phyloP scores from a whole-genome alignment of 37 sponge, comb jelly and placozoan species.

The Dysidea cf. avara region DNA sequence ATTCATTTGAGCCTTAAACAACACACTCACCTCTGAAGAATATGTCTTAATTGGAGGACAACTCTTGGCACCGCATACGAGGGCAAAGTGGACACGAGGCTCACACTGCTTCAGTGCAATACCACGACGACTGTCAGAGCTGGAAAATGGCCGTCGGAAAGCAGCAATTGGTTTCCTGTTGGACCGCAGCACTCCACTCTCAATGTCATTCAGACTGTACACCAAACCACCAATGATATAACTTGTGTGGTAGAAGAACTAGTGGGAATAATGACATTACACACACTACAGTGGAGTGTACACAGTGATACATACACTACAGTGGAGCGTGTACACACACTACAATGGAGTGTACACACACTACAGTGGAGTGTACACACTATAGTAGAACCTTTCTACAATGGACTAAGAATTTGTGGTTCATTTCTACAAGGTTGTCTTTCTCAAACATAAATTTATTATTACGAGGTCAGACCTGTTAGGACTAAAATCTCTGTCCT shows the following conservation, averaged over 20 bases:
- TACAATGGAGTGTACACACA: too few relatives aligned
- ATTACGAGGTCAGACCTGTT: too few relatives aligned
- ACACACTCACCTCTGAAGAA: constrained; percentile 60
- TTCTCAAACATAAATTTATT: too few relatives aligned
- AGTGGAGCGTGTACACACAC: too few relatives aligned
- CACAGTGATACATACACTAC: background rate
- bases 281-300: background rate
- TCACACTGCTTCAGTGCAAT: constrained; percentile 70
- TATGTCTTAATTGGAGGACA: constrained; percentile 97
- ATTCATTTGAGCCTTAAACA: too few relatives aligned
- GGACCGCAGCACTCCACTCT: constrained; percentile 90
- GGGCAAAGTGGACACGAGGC: constrained; percentile 95
- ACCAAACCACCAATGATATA: constrained; percentile 88
- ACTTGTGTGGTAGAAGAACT: constrained; percentile 84
- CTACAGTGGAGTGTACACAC: too few relatives aligned
- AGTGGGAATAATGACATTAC: background rate
- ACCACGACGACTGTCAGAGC: constrained; percentile 68
- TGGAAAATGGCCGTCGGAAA: constrained; percentile 73
- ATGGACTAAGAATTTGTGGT: too few relatives aligned
- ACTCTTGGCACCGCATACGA: constrained; percentile 94
- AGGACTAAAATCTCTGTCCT: too few relatives aligned
- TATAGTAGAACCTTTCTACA: too few relatives aligned
- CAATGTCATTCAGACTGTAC: constrained; percentile 95
- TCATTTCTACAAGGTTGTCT: too few relatives aligned
- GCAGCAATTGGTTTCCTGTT: constrained; percentile 84